A percentile compares a stretch with the other conserved stretches of the same genome.
phyloP scores from a whole-genome alignment of 2,797 vertebrate genomes.

The Labroides dimidiatus region DNA sequence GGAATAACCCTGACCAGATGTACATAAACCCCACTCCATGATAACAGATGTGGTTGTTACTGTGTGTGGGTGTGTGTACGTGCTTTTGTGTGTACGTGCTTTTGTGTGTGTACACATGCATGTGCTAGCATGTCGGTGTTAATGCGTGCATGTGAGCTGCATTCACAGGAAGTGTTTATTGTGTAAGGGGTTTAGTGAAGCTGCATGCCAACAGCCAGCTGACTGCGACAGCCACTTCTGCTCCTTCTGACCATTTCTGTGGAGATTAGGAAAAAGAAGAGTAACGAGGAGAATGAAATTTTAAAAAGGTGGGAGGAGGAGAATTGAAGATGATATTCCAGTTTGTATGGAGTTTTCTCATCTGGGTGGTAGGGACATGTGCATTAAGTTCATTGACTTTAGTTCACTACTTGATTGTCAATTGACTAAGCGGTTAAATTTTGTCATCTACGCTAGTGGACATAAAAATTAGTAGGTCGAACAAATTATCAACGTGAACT shows the following conservation, averaged over 20 bases:
- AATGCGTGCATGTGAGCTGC: slow-evolving; percentile 31
- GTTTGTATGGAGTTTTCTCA: not conserved
- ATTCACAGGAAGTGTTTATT: slow-evolving; percentile 51
- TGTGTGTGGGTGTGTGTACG: not conserved
- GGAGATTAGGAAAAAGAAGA: not conserved
- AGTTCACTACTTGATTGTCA: too few relatives aligned
- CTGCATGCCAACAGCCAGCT: slow-evolving; percentile 57
- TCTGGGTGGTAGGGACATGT: too few relatives aligned
- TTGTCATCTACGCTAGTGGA: too few relatives aligned
- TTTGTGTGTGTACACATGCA: not conserved
- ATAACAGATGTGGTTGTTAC: slow-evolving; percentile 71
- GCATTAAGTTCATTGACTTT: too few relatives aligned
- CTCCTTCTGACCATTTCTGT: slow-evolving; percentile 12
- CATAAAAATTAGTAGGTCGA: too few relatives aligned
- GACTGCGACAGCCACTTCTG: slow-evolving; percentile 47
- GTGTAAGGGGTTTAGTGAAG: slow-evolving; percentile 64
- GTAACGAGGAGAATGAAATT: not conserved
- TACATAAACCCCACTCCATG: slow-evolving; percentile 55
- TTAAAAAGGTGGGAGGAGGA: slow-evolving; percentile 3
- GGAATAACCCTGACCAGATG: slow-evolving; percentile 68
- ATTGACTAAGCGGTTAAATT: too few relatives aligned
- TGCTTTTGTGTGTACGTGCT: slow-evolving; percentile 27
- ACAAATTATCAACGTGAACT: too few relatives aligned
- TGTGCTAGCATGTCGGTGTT: slow-evolving; percentile 16
- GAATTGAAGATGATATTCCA: too few relatives aligned